Conservation (phyloP, 2,113 vertebrate species). For the Odontophorus gujanensis region DNA sequence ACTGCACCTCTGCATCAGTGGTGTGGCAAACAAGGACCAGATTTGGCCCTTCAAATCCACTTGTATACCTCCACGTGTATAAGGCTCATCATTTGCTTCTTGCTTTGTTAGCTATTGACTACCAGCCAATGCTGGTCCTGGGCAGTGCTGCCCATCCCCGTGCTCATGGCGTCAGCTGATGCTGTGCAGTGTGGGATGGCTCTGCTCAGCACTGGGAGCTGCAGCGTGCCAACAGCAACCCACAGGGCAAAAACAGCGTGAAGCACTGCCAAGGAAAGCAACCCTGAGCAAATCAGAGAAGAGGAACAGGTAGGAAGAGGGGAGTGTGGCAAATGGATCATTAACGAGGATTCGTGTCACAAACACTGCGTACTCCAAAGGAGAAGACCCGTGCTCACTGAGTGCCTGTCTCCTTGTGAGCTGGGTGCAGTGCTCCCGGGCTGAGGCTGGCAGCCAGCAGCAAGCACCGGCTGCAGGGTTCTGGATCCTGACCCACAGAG, state of each 20-base stretch:
- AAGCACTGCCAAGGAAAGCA: background rate
- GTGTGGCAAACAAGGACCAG: background rate
- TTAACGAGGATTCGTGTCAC: background rate
- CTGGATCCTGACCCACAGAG: background rate
- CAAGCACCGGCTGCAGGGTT: too few species aligned
- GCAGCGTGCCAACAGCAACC: background rate
- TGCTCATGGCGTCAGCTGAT: background rate
- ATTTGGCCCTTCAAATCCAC: background rate
- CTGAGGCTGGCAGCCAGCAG: background rate
- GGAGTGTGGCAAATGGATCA: background rate
- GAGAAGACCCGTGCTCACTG: background rate
- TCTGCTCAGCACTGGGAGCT: background rate
- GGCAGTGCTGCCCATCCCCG: too few species aligned
- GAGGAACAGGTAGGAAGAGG: background rate
- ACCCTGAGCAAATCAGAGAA: background rate
- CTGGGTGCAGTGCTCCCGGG: background rate
- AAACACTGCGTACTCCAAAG: background rate
- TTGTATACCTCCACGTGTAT: rapidly evolving
- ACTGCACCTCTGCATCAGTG: background rate
- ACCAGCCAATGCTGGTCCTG: background rate
- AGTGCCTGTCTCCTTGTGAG: background rate
- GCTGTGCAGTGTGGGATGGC: background rate
- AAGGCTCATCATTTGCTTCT: background rate
- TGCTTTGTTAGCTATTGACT: background rate
- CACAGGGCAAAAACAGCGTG: background rate